These are phyloP conservation scores for Trochalopteron elliotii DNA, from an alignment of 2,113 vertebrate genomes.

Conservation along the genomic window DNA sequence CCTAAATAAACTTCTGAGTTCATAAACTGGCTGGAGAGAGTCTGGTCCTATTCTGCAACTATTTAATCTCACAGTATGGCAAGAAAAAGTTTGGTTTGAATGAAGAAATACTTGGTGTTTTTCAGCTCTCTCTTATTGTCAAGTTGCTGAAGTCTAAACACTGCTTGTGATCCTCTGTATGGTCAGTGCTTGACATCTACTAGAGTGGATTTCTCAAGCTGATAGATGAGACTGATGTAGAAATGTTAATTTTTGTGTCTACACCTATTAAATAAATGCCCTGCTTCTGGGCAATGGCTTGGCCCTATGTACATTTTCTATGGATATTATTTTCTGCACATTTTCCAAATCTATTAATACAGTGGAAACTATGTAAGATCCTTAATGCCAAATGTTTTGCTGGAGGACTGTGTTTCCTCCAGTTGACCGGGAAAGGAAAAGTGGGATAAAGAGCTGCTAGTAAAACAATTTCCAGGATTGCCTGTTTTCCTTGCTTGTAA, in stretches of 20 bases:
- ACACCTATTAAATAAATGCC: neutral
- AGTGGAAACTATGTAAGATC: neutral
- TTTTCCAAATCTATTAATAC: conserved; percentile 6
- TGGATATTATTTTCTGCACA: neutral
- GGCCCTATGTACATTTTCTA: neutral
- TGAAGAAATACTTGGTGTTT: neutral
- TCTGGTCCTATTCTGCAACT: neutral
- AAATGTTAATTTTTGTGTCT: neutral
- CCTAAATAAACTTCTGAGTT: neutral
- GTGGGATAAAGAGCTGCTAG: conserved; percentile 11
- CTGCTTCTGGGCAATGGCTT: neutral
- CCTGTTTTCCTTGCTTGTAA: conserved; percentile 14
- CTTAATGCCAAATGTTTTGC: neutral
- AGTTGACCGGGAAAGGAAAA: neutral
- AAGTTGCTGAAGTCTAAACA: neutral
- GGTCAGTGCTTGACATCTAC: neutral
- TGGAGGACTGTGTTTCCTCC: neutral
- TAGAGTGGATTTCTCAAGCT: neutral
- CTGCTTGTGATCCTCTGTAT: neutral
- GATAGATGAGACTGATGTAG: neutral
- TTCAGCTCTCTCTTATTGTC: neutral
- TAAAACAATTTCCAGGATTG: conserved; percentile 36
- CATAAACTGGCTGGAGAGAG: neutral
- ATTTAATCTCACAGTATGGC: neutral
- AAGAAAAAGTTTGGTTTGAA: neutral